These are phyloP conservation scores for Amyelois transitella DNA, from an alignment of 1,140 invertebrate species.

Conservation along the genomic window DNA sequence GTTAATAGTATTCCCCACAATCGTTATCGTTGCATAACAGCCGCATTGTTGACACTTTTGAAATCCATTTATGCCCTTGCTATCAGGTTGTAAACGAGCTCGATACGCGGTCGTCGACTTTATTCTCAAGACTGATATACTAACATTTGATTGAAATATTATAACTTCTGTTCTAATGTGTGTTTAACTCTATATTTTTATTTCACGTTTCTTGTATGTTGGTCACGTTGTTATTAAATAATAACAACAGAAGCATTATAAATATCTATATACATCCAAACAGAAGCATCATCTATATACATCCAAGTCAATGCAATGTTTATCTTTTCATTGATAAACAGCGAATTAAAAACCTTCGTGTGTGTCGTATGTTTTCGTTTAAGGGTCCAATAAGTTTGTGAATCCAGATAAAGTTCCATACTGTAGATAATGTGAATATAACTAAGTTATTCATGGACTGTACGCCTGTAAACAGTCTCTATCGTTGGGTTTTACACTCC, in stretches of 20 bases:
- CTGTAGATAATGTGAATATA: constrained; percentile 74
- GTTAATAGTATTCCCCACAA: constrained; percentile 22
- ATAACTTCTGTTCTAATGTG: background rate
- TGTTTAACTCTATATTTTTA: background rate
- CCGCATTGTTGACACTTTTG: constrained; percentile 23
- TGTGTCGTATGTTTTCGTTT: constrained; percentile 33
- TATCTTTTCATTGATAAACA: constrained; percentile 24
- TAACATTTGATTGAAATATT: background rate
- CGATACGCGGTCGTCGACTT: background rate
- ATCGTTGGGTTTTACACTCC: constrained; percentile 71
- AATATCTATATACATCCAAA: background rate
- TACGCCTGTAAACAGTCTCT: constrained; percentile 44
- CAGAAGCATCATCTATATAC: too few species aligned
- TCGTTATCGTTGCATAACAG: constrained; percentile 27
- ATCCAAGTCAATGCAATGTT: too few species aligned
- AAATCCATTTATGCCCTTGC: background rate
- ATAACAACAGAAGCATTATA: background rate
- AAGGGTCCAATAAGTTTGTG: constrained; percentile 46
- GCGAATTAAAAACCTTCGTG: constrained; percentile 25
- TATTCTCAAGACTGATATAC: background rate
- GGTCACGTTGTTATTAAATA: background rate
- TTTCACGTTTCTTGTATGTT: background rate
- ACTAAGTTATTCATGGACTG: constrained; percentile 66
- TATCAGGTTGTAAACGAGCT: background rate
- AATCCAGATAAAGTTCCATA: constrained; percentile 65